Evolutionary conservation across 2,797 vertebrate genomes (phyloP), one percentile per base, ranked within the genome.

Genomic region (Xenopus petersii): DNA sequence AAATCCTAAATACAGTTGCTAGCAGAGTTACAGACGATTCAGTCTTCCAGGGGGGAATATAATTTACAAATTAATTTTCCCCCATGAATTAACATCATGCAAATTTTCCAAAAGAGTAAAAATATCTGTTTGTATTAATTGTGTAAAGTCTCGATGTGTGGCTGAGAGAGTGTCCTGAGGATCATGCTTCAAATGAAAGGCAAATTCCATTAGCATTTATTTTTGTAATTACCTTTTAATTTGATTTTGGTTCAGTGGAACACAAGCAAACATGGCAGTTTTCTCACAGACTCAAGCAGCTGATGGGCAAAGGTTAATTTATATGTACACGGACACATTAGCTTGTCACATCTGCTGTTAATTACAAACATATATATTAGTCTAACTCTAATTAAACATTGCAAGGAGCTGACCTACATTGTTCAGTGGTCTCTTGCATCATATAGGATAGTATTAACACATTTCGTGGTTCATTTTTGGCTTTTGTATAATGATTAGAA

Each of bases 261-360:
- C 87, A 86, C 85, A 88, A 84, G 89, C 86, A 81, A 91, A 94
- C 86, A 87, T 95, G 94, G 94, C 92, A 90, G 88, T 87, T 92
- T 95, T 96, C 95, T 97, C 94, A 95, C 92, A 92, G 92, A 94
- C 88, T 88, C 87, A 79, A 91, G 92, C 94, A 95, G 94, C 93
- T 97, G 94, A 98, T 91, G 92, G 92, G 94, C 94, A 96, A 93
- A 93, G 96, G 97, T 98, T 97, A 96, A 92, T 93, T 96, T 92
- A 93, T 93, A 94, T 91, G 92, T 93, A 93, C 94, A 89, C 84
- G 93, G 93, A 94, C 94, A 94, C 90, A 90, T 92, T 92, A 91
- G 87, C 90, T 90, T 92, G 90, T 93, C 91, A 92, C 93, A 93
- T 94, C 92, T 94, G 94, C 93, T 95, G 95, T 95, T 94, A 95